Evolutionary conservation across 2,888 invertebrate species (phyloP), one percentile per base, ranked within the genome.

Genomic region (Gymnocheta viridis): DNA sequence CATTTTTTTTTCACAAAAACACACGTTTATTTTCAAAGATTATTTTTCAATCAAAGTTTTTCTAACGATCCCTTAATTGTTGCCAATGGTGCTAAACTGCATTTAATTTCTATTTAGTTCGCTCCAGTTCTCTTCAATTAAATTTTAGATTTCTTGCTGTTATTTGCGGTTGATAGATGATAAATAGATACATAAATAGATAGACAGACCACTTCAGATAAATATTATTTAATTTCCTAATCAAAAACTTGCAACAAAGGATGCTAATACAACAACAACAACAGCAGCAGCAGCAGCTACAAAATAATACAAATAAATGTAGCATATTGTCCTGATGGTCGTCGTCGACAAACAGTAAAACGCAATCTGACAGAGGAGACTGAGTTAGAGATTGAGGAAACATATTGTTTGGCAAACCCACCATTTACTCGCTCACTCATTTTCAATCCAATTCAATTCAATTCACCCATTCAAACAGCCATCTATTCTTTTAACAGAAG

Each of bases 181-280:
- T n/a, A n/a, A n/a, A n/a, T 7, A 7, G 7, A 7, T 32, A 32
- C 5, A 32, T 32, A 32, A n/a, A n/a, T n/a, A n/a, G 17, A 47
- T 80, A 82, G 85, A 85, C 83, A 82, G 83, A 80, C 76, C 83
- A 74, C 85, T 76, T 78, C 78, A 85, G 85, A 85, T 86, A 82
- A 85, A 86, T 85, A 86, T 86, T 82, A 86, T 86, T 86, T 85
- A 86, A 86, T 86, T 86, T 87, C 86, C 87, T 87, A 86, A 86
- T 86, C 86, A 86, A 85, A 69, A 82, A 78, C 67, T 83, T 49
- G 35, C 41, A 80, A 84, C 83, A 83, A 83, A 67, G 67, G 67
- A 66, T 60, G 72, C 51, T 76, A 72, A 72, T 67, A 58, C 67
- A 58, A 47, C 38, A 49, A 56, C 76, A 76, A 29, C 54, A 60